Evolutionary conservation across 2,888 invertebrate species (phyloP), one percentile per base, ranked within the genome.

Genomic region (Pollenia griseotomentosa): DNA sequence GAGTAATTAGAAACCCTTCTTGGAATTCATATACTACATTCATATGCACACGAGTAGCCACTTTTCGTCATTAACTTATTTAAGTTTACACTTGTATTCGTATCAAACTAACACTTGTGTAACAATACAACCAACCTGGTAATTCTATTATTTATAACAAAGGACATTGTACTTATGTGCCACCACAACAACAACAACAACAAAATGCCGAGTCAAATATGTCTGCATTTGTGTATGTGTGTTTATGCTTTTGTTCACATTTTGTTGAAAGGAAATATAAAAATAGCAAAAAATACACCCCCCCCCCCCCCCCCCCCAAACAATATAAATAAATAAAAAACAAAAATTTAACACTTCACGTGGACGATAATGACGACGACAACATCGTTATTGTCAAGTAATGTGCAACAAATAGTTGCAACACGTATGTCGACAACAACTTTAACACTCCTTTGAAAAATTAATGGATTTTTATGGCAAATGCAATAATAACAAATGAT

Each of bases 11-110:
- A 33, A 33, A 33, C 33, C 33, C 33, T 33, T 33, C 33, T 33
- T 14, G n/a, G 44, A 65, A 10, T 55, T 44, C 46, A 33, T 40
- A 33, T 68, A 70, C 68, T 68, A 68, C 59, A 44, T 44, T 23
- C n/a, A 61, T 51, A 71, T 63, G 63, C 11, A 71, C 65, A 81
- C 73, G 65, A 81, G 55, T 71, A 83, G 83, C 86, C 79, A 83
- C 83, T 86, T 83, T 86, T 57, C 65, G 59, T 80, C 80, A 86
- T 86, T 86, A 86, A 86, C 83, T 86, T 80, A 80, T 75, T 86
- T 80, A 75, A 73, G 75, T 57, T 75, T 83, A 73, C 78, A 77
- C 77, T 63, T n/a, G 23, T 19, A 73, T 57, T 63, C 63, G 63
- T 42, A 19, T 55, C 48, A 19, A 12, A 4, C 57, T 42, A 14